Conservation (phyloP, 2,888 invertebrate species). For the Tetropium fuscum region DNA sequence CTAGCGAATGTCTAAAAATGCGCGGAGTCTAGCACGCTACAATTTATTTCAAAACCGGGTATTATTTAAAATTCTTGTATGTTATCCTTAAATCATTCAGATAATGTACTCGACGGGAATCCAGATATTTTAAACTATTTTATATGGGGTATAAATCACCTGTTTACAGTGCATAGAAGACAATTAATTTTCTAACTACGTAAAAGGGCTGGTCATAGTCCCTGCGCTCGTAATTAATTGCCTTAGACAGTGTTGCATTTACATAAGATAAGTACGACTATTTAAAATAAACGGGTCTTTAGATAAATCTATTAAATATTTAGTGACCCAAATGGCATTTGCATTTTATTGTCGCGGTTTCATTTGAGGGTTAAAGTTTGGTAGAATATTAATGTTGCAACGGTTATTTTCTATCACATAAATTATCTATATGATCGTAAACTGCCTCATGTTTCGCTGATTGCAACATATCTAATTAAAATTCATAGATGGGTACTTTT, state of each 20-base stretch:
- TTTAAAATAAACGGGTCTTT: constrained; percentile 37
- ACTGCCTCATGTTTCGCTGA: no score
- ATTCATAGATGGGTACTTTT: no score
- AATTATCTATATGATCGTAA: no score
- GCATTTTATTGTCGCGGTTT: constrained; percentile 11
- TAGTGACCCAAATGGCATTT: constrained; percentile 17
- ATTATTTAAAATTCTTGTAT: constrained; percentile 4
- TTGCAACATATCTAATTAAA: no score
- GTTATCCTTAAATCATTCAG: constrained; percentile 3
- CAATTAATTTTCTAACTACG: constrained; percentile 20
- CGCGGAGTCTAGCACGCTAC: no score
- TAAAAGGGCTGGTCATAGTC: constrained; percentile 8
- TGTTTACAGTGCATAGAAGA: constrained; percentile 15
- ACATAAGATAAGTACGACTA: constrained; percentile 34
- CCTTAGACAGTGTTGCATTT: constrained; percentile 37
- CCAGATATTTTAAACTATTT: constrained; percentile 30
- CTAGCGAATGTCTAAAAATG: no score
- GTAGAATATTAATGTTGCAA: no score
- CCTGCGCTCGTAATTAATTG: constrained; percentile 39
- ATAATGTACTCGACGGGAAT: constrained; percentile 8
- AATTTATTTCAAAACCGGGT: neutral
- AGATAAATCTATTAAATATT: constrained; percentile 40
- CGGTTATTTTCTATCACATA: no score
- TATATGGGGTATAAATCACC: constrained; percentile 31
- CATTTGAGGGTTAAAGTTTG: no score